Conservation (phyloP, 2,113 vertebrate genomes). For the Sander vitreus region DNA sequence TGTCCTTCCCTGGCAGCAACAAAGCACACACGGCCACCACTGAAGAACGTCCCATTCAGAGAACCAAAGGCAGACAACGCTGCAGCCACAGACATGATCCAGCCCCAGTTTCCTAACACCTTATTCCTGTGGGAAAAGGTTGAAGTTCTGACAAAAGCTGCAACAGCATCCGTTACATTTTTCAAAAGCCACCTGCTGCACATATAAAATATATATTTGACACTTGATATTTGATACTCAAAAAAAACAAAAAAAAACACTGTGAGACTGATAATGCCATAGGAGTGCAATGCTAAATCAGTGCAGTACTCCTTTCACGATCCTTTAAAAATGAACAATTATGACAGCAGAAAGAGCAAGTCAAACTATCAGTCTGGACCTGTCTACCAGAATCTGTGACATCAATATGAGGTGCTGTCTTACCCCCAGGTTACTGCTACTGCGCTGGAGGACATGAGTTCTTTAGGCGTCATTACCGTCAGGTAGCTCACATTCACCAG, state of each 20-base stretch:
- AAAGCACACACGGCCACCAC: slow-evolving; percentile 87
- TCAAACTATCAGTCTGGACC: not conserved
- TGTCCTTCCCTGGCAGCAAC: slow-evolving; percentile 92
- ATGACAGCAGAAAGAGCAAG: not conserved
- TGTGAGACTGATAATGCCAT: not conserved
- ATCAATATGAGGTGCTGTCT: slow-evolving; percentile 51
- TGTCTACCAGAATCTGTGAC: not conserved
- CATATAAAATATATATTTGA: not conserved
- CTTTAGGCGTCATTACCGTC: slow-evolving; percentile 87
- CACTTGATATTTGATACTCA: not conserved
- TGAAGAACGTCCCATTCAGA: slow-evolving; percentile 88
- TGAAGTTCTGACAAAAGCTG: not conserved
- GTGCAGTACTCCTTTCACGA: not conserved
- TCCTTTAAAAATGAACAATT: not conserved
- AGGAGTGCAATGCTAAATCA: not conserved
- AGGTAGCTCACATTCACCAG: slow-evolving; percentile 93
- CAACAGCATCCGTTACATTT: not conserved
- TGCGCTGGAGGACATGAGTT: slow-evolving; percentile 88
- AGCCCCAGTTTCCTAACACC: slow-evolving; percentile 90
- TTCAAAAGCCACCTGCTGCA: not conserved
- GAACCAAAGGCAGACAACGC: slow-evolving; percentile 90
- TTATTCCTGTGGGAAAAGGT: slow-evolving; percentile 83
- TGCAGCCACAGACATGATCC: slow-evolving; percentile 90
- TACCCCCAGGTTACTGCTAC: slow-evolving; percentile 92
- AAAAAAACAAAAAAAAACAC: not conserved